phyloP scores from a whole-genome alignment of 2,113 vertebrate genomes.

The Sinocyclocheilus maitianheensis region DNA sequence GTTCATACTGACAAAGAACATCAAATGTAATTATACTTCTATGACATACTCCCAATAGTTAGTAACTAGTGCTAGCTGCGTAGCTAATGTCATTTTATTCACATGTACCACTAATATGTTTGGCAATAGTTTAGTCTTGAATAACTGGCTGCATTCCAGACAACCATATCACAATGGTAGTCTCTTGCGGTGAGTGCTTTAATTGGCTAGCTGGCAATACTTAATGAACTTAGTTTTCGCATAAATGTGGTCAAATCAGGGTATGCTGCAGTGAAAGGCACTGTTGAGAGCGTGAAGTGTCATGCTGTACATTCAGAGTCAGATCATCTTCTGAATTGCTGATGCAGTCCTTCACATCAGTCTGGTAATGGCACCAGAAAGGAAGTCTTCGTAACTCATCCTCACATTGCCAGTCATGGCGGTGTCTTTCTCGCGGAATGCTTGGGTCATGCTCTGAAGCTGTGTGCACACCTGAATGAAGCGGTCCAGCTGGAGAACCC shows the following conservation, averaged over 20 bases:
- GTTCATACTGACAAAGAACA: not conserved
- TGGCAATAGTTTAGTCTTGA: not conserved
- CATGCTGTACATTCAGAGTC: slow-evolving; percentile 23
- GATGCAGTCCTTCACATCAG: slow-evolving; percentile 80
- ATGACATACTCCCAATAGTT: not conserved
- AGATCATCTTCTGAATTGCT: not conserved
- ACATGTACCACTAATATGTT: not conserved
- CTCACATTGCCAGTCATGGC: slow-evolving; percentile 78
- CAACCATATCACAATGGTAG: not conserved
- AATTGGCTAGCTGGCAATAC: not conserved
- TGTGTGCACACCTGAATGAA: slow-evolving; percentile 96
- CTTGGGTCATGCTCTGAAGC: slow-evolving; percentile 87
- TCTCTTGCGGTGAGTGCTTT: not conserved
- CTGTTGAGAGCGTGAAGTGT: not conserved
- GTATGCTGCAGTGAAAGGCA: slow-evolving; percentile 38
- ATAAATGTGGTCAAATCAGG: slow-evolving; percentile 4
- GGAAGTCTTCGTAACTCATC: slow-evolving; percentile 93
- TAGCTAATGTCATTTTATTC: not conserved
- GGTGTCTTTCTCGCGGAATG: slow-evolving; percentile 89
- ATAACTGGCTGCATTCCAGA: not conserved
- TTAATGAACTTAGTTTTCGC: not conserved
- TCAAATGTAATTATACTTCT: not conserved
- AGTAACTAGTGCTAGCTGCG: not conserved
- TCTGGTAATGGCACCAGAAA: slow-evolving; percentile 79
- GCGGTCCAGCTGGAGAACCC: slow-evolving; percentile 87